These are phyloP conservation scores for Hemitrygon akajei DNA, from an alignment of 2,797 vertebrate species.

Conservation along the genomic window DNA sequence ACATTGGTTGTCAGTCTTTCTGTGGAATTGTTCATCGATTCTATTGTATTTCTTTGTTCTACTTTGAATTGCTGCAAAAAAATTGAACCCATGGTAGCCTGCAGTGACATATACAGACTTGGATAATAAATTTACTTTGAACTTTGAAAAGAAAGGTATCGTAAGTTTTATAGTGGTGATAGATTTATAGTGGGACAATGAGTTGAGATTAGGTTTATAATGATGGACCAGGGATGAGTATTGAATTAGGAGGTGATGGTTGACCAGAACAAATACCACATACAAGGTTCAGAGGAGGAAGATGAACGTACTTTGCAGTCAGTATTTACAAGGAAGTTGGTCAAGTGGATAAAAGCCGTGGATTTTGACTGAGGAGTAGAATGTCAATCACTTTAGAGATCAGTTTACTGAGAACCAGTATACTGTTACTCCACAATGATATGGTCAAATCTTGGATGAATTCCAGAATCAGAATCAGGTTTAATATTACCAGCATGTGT, in stretches of 20 bases:
- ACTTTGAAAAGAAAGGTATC: too few relatives aligned
- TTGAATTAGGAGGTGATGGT: not conserved
- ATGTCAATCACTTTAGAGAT: not conserved
- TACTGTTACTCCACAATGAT: not conserved
- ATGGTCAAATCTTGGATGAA: not conserved
- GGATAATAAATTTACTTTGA: too few relatives aligned
- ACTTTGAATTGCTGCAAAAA: too few relatives aligned
- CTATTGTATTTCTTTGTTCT: too few relatives aligned
- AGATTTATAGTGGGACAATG: not conserved
- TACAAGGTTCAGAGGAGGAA: not conserved
- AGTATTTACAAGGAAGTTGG: not conserved
- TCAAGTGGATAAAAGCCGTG: not conserved
- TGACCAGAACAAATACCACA: not conserved
- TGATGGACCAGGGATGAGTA: not conserved
- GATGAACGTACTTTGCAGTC: not conserved
- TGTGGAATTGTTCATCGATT: too few relatives aligned
- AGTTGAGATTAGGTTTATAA: not conserved
- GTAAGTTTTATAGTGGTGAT: not conserved
- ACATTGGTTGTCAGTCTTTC: too few relatives aligned
- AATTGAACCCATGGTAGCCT: too few relatives aligned
- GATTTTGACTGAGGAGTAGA: not conserved
- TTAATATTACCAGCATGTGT: too few relatives aligned
- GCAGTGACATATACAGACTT: too few relatives aligned
- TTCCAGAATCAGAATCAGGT: too few relatives aligned
- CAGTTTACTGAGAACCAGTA: not conserved